phyloP scores from a whole-genome alignment of 2,797 vertebrate species.

The Sebastiscus tertius region DNA sequence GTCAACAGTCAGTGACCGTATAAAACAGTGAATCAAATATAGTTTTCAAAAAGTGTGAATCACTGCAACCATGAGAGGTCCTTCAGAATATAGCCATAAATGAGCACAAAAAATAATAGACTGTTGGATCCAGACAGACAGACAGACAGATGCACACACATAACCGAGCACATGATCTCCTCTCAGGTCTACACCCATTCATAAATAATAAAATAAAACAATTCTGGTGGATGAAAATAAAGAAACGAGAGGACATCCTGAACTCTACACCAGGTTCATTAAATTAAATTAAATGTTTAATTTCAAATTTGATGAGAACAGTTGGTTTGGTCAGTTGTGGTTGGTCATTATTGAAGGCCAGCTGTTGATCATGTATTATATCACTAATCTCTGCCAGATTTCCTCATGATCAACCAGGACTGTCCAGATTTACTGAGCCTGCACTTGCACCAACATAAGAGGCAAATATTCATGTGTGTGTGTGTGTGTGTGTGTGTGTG shows the following conservation, averaged over 20 bases:
- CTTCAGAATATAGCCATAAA: background rate
- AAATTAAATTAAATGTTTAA: background rate
- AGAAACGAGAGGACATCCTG: fast-evolving
- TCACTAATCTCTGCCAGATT: background rate
- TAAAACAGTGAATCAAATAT: background rate
- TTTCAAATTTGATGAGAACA: background rate
- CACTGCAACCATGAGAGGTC: background rate
- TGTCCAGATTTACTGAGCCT: background rate
- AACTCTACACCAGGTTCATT: background rate
- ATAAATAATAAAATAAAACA: background rate
- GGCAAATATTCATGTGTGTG: too few relatives aligned
- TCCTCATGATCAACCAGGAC: background rate
- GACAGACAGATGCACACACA: background rate
- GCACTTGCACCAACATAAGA: too few relatives aligned
- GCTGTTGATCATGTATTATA: background rate
- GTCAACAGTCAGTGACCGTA: background rate
- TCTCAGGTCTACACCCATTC: too few relatives aligned
- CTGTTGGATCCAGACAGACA: background rate
- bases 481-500: background rate
- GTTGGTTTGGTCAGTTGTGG: background rate
- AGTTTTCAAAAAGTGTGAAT: background rate
- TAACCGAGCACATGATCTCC: background rate
- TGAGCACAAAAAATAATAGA: background rate
- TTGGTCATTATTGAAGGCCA: background rate
- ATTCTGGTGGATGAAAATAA: background rate